These are phyloP conservation scores for Drosophila mimica DNA, from an alignment of 2,888 invertebrate genomes.

Conservation along the genomic window DNA sequence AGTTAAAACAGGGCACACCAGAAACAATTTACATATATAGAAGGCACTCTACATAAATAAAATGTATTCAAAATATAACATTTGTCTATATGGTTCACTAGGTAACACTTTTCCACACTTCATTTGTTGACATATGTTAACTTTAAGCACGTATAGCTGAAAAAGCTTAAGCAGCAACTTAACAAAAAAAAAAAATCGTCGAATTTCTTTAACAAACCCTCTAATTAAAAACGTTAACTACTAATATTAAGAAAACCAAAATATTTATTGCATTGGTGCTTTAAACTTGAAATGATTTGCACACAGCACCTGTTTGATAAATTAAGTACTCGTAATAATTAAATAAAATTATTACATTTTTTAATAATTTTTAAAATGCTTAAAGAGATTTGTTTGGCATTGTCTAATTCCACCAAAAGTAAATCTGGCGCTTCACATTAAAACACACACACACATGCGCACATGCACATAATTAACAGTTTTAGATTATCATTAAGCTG, in stretches of 20 bases:
- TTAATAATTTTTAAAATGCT: not conserved
- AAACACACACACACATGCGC: constrained; percentile 13
- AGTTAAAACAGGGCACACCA: not conserved
- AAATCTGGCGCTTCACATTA: constrained; percentile 22
- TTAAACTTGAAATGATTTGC: not conserved
- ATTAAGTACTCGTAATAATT: constrained; percentile 11
- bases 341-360: not conserved
- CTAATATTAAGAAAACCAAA: not conserved
- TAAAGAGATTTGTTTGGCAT: constrained; percentile 3
- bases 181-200: not conserved
- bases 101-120: not conserved
- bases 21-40: not conserved
- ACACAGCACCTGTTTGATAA: constrained; percentile 45
- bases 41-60: not conserved
- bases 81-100: not conserved
- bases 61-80: not conserved
- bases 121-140: constrained; percentile 4
- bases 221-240: not conserved
- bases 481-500: constrained; percentile 69
- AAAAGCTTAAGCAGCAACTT: no score
- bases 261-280: not conserved
- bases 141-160: not conserved
- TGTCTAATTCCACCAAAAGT: constrained; percentile 9
- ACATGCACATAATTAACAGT: constrained; percentile 28
- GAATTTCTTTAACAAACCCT: not conserved